A percentile compares a stretch with the other conserved stretches of the same genome.
Conservation (phyloP, 2,113 vertebrate species). For the Burhinus oedicnemus region DNA sequence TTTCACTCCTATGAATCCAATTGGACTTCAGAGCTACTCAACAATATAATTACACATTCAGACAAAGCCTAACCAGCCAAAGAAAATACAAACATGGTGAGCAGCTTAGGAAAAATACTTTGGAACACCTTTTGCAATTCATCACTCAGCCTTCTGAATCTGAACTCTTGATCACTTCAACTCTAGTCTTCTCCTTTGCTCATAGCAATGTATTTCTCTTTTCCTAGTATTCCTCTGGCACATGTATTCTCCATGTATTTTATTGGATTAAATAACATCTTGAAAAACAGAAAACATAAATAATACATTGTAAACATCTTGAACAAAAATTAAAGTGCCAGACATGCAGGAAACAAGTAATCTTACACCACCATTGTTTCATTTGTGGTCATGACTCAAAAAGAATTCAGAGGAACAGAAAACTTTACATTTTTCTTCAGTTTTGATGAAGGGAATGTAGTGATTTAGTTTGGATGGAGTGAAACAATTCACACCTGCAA, state of each 20-base stretch:
- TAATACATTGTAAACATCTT: background rate
- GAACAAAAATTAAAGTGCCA: background rate
- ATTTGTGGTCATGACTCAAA: background rate
- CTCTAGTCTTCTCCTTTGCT: background rate
- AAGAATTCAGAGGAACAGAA: background rate
- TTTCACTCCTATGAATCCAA: background rate
- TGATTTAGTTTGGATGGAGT: background rate
- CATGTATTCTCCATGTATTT: background rate
- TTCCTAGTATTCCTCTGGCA: background rate
- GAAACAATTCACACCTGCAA: background rate
- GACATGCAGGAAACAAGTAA: background rate
- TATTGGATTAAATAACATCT: background rate
- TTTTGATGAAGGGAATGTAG: background rate
- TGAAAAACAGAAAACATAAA: background rate
- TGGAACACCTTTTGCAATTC: background rate
- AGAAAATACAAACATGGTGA: background rate
- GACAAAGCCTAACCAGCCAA: background rate
- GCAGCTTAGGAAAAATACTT: background rate
- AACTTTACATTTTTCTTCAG: background rate
- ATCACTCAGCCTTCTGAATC: background rate
- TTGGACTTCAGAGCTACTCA: background rate
- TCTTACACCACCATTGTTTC: background rate
- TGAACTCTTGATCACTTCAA: background rate
- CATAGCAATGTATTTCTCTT: background rate
- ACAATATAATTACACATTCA: background rate